phyloP scores from a whole-genome alignment of 2,888 invertebrate species.

The Caenorhabditis plicata region DNA sequence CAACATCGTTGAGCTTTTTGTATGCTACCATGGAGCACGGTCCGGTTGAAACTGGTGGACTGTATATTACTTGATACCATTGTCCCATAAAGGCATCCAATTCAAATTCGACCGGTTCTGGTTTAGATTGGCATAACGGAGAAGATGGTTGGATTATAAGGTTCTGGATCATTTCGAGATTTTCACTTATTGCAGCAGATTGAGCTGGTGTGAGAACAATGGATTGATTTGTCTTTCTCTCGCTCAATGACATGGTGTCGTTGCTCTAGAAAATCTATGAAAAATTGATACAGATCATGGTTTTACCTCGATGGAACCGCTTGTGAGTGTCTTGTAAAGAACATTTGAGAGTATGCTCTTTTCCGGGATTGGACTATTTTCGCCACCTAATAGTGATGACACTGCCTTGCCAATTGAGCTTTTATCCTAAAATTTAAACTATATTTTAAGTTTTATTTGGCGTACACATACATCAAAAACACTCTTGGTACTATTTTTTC shows the following conservation, averaged over 20 bases:
- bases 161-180: conserved; percentile 65
- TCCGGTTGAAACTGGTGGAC: conserved; percentile 62
- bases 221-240: conserved; percentile 28
- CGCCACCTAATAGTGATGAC: conserved; percentile 56
- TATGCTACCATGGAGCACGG: conserved; percentile 66
- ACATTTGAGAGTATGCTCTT: conserved; percentile 62
- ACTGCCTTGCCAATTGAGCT: conserved; percentile 58
- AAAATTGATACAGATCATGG: neutral
- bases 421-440: conserved; percentile 21
- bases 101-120: conserved; percentile 62
- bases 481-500: conserved; percentile 28
- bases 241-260: conserved; percentile 27
- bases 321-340: conserved; percentile 65
- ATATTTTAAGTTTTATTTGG: no score
- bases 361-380: conserved; percentile 58
- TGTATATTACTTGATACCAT: conserved; percentile 65
- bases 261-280: conserved; percentile 30
- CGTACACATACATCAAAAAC: neutral
- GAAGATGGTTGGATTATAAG: conserved; percentile 64
- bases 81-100: conserved; percentile 64
- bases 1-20: conserved; percentile 62
- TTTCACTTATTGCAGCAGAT: conserved; percentile 62
- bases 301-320: conserved; percentile 51
- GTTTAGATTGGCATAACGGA: conserved; percentile 65
- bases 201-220: conserved; percentile 55